These are phyloP conservation scores for Ameiurus melas DNA, from an alignment of 2,113 vertebrate species.

Conservation along the genomic window DNA sequence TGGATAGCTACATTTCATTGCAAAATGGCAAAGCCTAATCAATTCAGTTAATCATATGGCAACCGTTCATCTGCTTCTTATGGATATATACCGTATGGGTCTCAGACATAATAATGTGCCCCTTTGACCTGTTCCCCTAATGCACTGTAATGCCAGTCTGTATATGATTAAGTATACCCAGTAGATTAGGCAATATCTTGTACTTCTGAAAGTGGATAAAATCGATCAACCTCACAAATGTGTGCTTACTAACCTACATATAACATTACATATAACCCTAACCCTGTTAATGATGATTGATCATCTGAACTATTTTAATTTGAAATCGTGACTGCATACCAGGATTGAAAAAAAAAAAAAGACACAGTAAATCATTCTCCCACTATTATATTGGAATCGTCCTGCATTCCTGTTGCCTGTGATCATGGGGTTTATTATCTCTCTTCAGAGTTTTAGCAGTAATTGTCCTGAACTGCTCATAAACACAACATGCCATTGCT, in stretches of 20 bases:
- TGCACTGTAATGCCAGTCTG: neutral
- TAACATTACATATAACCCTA: neutral
- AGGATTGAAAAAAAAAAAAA: neutral
- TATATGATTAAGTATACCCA: conserved; percentile 2
- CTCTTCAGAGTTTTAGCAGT: conserved; percentile 35
- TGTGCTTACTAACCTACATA: neutral
- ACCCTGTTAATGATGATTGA: neutral
- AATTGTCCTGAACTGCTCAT: conserved; percentile 39
- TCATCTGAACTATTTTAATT: neutral
- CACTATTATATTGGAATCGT: neutral
- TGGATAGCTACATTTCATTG: neutral
- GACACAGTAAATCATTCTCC: conserved; percentile 2
- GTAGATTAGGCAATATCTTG: conserved; percentile 7
- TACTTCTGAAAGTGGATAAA: neutral
- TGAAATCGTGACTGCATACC: neutral
- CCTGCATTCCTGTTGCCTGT: neutral
- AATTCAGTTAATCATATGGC: neutral
- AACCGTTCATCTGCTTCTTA: neutral
- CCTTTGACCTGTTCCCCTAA: neutral
- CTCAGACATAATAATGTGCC: neutral
- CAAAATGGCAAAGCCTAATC: neutral
- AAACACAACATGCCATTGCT: conserved; percentile 50
- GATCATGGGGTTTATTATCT: neutral
- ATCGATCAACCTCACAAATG: neutral
- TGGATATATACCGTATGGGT: neutral